A percentile compares a stretch with the other conserved stretches of the same genome.
Conservation (phyloP, 2,797 vertebrate species). For the Clarias fuscus region DNA sequence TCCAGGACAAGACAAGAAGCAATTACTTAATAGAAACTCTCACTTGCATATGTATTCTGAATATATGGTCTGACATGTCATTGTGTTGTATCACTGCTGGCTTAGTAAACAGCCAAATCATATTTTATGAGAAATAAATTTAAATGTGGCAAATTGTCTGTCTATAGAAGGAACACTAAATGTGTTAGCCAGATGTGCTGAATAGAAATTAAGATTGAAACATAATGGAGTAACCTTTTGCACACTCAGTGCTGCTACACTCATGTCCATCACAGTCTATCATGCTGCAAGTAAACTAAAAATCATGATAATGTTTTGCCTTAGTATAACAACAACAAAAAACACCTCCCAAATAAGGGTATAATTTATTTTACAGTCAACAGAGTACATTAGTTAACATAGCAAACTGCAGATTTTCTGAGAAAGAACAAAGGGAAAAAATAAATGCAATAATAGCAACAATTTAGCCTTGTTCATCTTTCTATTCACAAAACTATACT, state of each 20-base stretch:
- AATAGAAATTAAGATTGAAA: background rate
- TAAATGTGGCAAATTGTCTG: background rate
- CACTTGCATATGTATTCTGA: background rate
- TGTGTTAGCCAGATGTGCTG: background rate
- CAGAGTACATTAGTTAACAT: constrained; percentile 13
- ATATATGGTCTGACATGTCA: background rate
- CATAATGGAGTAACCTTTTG: background rate
- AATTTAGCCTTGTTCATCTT: background rate
- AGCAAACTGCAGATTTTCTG: constrained; percentile 13
- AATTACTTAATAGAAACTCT: background rate
- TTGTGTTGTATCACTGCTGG: background rate
- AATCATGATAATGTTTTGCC: background rate
- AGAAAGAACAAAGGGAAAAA: background rate
- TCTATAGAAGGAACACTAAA: background rate
- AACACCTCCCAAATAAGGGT: background rate
- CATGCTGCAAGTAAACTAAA: background rate
- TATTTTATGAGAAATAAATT: background rate
- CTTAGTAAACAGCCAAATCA: background rate
- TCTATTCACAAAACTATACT: background rate
- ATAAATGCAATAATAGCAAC: constrained; percentile 25
- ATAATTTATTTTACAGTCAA: constrained; percentile 42
- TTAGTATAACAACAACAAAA: too few relatives aligned
- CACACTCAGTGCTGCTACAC: background rate
- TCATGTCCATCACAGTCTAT: background rate
- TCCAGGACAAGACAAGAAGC: background rate